Percentiles rank a stretch among this genome's conserved stretches.
Evolutionary conservation across 2,888 invertebrate genomes (phyloP).

Genomic region (Ornithoptera priamus): DNA sequence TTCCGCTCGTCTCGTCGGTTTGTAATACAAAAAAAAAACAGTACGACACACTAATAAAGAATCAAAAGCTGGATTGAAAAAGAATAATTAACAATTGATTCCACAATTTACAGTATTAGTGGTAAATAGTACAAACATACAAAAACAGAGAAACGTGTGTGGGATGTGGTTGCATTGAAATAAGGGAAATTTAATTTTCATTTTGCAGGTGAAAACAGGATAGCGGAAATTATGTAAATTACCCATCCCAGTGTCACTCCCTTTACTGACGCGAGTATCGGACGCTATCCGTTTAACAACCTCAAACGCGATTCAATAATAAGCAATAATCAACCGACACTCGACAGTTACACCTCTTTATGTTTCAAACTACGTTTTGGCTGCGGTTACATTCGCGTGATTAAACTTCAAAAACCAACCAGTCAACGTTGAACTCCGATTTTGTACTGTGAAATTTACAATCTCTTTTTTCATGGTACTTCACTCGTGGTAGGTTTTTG

Average conservation of each 20-base stretch:
- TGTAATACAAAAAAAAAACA: too few species aligned
- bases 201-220: not conserved
- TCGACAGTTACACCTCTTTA: conserved; percentile 30
- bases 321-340: conserved; percentile 39
- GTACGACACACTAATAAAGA: too few species aligned
- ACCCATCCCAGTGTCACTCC: conserved; percentile 39
- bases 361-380: conserved; percentile 25
- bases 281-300: conserved; percentile 60
- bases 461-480: too few species aligned
- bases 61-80: too few species aligned
- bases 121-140: not conserved
- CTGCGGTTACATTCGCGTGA: conserved; percentile 28
- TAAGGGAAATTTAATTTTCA: not conserved
- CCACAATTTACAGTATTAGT: not conserved
- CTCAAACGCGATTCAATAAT: conserved; percentile 44
- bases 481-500: too few species aligned
- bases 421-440: conserved; percentile 1
- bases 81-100: too few species aligned
- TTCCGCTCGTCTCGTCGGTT: too few species aligned
- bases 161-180: not conserved
- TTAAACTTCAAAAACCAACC: conserved; percentile 24
- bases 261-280: conserved; percentile 47
- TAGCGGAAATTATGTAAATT: not conserved
- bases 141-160: not conserved
- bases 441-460: conserved; percentile 7